Evolutionary conservation across 2,797 vertebrate genomes (phyloP).

Genomic region (Notoglanidium macrostoma): DNA sequence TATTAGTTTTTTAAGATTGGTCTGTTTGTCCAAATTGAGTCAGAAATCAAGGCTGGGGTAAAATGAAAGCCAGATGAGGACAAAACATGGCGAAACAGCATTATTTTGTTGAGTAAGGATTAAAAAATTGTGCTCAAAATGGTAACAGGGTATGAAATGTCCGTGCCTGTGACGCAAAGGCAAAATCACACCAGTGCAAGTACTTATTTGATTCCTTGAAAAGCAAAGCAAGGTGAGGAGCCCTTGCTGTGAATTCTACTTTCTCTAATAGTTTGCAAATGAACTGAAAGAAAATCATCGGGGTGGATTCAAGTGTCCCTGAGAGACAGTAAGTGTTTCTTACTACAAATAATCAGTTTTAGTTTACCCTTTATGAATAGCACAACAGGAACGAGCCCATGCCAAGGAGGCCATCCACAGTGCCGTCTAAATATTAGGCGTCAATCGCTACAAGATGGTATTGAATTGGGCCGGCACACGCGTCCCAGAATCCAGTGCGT

Average conservation of each 20-base stretch:
- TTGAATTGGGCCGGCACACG: no score
- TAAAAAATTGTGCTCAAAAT: background rate
- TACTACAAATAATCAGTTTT: background rate
- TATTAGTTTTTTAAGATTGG: background rate
- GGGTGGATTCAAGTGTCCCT: background rate
- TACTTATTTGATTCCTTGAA: background rate
- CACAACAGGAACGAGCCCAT: background rate
- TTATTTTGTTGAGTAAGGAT: background rate
- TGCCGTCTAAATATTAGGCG: background rate
- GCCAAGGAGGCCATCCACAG: background rate
- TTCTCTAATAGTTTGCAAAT: background rate
- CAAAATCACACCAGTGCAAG: background rate
- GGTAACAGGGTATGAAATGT: background rate
- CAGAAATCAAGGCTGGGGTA: background rate
- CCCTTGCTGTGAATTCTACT: background rate
- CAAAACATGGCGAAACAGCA: background rate
- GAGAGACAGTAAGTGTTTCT: background rate
- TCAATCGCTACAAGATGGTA: background rate
- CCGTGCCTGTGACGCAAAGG: no score
- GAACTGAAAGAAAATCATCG: background rate
- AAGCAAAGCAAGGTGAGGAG: background rate
- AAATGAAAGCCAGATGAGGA: background rate
- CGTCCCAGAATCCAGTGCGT: no score
- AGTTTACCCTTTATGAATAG: background rate
- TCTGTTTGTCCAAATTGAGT: background rate